Evolutionary conservation across 2,797 vertebrate species (phyloP).

Genomic region (Microchirus variegatus): DNA sequence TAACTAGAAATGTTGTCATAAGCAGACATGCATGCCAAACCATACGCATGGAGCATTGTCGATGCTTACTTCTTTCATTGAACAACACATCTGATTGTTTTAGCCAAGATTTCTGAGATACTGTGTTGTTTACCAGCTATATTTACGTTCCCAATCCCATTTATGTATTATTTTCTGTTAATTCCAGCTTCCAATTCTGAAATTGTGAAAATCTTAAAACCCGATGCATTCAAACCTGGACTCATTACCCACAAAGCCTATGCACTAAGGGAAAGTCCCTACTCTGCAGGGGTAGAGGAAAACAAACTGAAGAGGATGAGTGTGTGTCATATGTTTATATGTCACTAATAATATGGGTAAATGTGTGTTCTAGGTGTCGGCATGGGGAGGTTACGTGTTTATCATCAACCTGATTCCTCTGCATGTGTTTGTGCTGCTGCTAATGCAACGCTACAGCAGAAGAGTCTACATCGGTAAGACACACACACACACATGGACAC

Average conservation of each 20-base stretch:
- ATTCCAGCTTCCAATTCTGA: too few relatives aligned
- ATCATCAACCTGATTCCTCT: conserved; percentile 98
- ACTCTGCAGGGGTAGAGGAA: background rate
- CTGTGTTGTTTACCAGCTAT: too few relatives aligned
- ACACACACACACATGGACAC: conserved; percentile 13
- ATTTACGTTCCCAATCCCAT: too few relatives aligned
- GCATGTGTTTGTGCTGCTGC: conserved; percentile 94
- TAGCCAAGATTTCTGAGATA: too few relatives aligned
- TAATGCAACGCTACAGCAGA: conserved; percentile 96
- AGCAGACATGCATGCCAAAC: too few relatives aligned
- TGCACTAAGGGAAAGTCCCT: conserved; percentile 15
- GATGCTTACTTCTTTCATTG: too few relatives aligned
- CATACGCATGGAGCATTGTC: too few relatives aligned
- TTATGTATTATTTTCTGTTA: too few relatives aligned
- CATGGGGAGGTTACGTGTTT: conserved; percentile 97
- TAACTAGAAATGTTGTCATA: too few relatives aligned
- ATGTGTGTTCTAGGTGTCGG: conserved; percentile 87
- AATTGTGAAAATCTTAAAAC: too few relatives aligned
- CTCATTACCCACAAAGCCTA: conserved; percentile 6
- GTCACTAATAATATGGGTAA: conserved; percentile 27
- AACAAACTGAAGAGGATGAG: background rate
- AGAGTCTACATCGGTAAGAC: conserved; percentile 95
- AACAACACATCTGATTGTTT: too few relatives aligned
- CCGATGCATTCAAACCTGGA: too few relatives aligned
- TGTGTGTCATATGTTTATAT: background rate